phyloP scores from a whole-genome alignment of 2,113 vertebrate species.

The Cyanoliseus patagonus region DNA sequence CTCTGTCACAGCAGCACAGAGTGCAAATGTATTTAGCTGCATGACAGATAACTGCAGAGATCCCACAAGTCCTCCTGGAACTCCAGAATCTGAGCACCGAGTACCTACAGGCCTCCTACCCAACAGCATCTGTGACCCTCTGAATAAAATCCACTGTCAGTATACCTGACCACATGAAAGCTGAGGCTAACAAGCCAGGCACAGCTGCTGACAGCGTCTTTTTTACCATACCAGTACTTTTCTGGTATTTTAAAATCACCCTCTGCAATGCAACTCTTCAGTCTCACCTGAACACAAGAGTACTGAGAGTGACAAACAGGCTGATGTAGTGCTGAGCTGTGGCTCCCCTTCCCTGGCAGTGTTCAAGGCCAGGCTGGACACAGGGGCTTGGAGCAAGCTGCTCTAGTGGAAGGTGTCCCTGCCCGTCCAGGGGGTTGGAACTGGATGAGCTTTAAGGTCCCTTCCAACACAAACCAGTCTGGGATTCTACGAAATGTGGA shows the following conservation, averaged over 20 bases:
- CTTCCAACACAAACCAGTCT: not conserved
- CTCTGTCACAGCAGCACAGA: not conserved
- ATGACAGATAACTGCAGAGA: not conserved
- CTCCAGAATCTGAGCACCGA: not conserved
- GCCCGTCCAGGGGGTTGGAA: not conserved
- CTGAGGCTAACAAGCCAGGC: not conserved
- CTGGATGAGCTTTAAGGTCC: not conserved
- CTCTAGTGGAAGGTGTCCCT: not conserved
- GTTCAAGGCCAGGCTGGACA: not conserved
- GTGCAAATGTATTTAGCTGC: not conserved
- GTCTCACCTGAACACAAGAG: not conserved
- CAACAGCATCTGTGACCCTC: not conserved
- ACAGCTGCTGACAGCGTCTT: not conserved
- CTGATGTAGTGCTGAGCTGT: not conserved
- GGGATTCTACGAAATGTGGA: not conserved
- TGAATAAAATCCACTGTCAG: not conserved
- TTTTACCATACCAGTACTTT: not conserved
- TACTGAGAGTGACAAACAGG: accelerated
- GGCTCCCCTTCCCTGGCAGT: not conserved
- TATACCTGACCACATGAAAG: not conserved
- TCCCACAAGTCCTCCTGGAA: not conserved
- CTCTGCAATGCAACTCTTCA: not conserved
- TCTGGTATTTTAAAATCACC: not conserved
- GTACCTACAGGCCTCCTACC: not conserved
- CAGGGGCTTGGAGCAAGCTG: not conserved